phyloP scores from a whole-genome alignment of 2,888 invertebrate species.

The Temnothorax rugatulus region DNA sequence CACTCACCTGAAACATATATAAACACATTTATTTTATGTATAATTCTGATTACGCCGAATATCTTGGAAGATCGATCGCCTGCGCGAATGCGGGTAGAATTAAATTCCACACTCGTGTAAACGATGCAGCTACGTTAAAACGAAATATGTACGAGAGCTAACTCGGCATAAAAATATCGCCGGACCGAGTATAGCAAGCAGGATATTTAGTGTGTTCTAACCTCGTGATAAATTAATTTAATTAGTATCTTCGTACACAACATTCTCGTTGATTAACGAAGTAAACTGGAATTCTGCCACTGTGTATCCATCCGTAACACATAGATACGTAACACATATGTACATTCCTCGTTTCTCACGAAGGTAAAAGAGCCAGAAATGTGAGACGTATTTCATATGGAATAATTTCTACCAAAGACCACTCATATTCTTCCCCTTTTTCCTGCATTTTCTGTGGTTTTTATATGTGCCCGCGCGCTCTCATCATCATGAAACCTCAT shows the following conservation, averaged over 20 bases:
- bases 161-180: conserved; percentile 31
- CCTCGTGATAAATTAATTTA: conserved; percentile 72
- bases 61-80: background rate
- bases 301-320: background rate
- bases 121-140: background rate
- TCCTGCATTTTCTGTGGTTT: conserved; percentile 55
- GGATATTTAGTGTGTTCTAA: conserved; percentile 36
- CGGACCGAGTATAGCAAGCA: conserved; percentile 27
- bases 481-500: conserved; percentile 70
- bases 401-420: conserved; percentile 74
- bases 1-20: conserved; percentile 49
- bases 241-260: conserved; percentile 69
- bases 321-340: background rate
- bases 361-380: conserved; percentile 65
- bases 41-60: background rate
- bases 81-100: background rate
- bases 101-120: background rate
- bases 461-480: conserved; percentile 42
- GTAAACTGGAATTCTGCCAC: conserved; percentile 64
- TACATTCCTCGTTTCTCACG: conserved; percentile 22
- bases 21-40: conserved; percentile 4
- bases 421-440: conserved; percentile 46
- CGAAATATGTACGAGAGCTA: background rate
- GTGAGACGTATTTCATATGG: conserved; percentile 72
- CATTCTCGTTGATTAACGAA: conserved; percentile 74